Conservation (phyloP, 2,888 invertebrate species). For the Agonum fuliginosum region DNA sequence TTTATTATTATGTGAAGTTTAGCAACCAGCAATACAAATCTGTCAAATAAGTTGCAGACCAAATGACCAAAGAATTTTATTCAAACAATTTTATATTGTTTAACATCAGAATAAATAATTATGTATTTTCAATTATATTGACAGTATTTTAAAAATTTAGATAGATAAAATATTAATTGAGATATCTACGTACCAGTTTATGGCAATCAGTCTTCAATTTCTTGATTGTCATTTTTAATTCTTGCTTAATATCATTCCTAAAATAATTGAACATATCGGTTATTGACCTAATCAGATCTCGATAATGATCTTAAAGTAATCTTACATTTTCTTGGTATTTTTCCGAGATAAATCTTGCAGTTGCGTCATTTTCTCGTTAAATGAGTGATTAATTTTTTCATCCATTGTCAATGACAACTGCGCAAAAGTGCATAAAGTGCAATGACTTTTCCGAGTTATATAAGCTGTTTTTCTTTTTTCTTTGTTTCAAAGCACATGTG, state of each 20-base stretch:
- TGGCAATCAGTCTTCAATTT: background rate
- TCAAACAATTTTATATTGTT: too few species aligned
- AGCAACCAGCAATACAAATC: background rate
- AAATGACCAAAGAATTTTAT: too few species aligned
- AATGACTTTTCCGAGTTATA: slow-evolving; percentile 24
- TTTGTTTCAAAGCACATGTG: background rate
- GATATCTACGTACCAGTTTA: slow-evolving; percentile 1
- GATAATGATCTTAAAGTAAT: background rate
- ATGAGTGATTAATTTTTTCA: slow-evolving; percentile 18
- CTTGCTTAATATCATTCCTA: slow-evolving; percentile 7
- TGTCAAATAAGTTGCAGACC: too few species aligned
- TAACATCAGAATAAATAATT: too few species aligned
- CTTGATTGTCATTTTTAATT: background rate
- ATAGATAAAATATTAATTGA: slow-evolving; percentile 4
- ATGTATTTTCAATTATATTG: too few species aligned
- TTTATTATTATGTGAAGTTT: background rate
- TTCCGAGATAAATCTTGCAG: slow-evolving; percentile 5
- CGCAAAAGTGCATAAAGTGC: slow-evolving; percentile 19
- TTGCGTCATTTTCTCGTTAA: background rate
- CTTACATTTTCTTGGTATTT: slow-evolving; percentile 13
- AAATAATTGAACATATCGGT: background rate
- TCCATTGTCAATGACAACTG: slow-evolving; percentile 10
- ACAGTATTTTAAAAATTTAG: too few species aligned
- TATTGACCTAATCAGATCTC: background rate
- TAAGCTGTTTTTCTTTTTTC: background rate